These are phyloP conservation scores for Hirudo medicinalis DNA, from an alignment of 1,140 invertebrate genomes.

Conservation along the genomic window DNA sequence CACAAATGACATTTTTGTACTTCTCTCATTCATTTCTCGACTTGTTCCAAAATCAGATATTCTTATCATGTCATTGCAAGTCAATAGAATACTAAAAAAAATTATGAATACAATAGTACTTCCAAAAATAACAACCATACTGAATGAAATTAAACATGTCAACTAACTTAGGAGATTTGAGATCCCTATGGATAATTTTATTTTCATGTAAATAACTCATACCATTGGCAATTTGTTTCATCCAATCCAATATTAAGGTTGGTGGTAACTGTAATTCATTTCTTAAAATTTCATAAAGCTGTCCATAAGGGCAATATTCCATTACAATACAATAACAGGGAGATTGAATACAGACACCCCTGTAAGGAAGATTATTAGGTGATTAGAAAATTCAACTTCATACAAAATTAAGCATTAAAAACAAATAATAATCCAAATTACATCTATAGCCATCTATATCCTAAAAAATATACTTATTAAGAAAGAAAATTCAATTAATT, in stretches of 20 bases:
- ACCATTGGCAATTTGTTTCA: conserved; percentile 83
- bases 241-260: conserved; percentile 70
- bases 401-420: not conserved
- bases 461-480: not conserved
- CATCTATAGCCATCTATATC: too few relatives aligned
- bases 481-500: too few relatives aligned
- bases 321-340: conserved; percentile 90
- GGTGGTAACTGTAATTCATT: conserved; percentile 67
- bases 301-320: conserved; percentile 92
- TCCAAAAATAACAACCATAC: not conserved
- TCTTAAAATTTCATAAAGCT: conserved; percentile 75
- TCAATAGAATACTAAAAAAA: conserved; percentile 71
- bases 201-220: conserved; percentile 91
- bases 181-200: conserved; percentile 92
- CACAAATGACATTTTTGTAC: conserved; percentile 91
- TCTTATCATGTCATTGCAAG: conserved; percentile 75
- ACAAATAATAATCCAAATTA: too few relatives aligned
- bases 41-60: conserved; percentile 96
- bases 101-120: not conserved
- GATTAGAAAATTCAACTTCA: not conserved
- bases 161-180: conserved; percentile 62
- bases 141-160: not conserved
- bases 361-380: conserved; percentile 27
- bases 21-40: conserved; percentile 78
- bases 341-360: conserved; percentile 78